Percentiles rank a stretch among this genome's conserved stretches.
Conservation (phyloP, 2,113 vertebrate species). For the Notothenia coriiceps region DNA sequence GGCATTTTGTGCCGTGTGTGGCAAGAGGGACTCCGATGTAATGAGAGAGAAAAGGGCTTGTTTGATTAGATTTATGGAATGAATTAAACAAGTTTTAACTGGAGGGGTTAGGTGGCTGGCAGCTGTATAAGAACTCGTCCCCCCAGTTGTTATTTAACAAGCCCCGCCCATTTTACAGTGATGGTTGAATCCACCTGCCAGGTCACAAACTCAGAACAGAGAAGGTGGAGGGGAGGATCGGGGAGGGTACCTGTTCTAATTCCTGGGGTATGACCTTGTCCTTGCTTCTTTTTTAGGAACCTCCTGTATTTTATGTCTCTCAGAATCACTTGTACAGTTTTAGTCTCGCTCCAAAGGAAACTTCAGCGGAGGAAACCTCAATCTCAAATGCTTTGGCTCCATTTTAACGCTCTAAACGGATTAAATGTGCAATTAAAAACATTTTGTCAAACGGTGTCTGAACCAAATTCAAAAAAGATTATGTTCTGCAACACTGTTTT, state of each 20-base stretch:
- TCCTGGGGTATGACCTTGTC: conserved; percentile 7
- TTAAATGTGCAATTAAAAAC: conserved; percentile 59
- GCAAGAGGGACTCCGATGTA: conserved; percentile 67
- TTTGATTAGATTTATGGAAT: conserved; percentile 84
- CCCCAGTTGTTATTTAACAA: conserved; percentile 61
- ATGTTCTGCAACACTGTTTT: background rate
- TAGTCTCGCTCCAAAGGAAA: conserved; percentile 43
- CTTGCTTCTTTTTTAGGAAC: conserved; percentile 14
- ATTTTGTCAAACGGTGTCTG: conserved; percentile 23
- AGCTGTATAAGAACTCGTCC: conserved; percentile 63
- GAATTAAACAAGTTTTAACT: conserved; percentile 81
- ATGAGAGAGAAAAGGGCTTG: conserved; percentile 73
- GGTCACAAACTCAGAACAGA: conserved; percentile 50
- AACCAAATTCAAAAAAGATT: conserved; percentile 43
- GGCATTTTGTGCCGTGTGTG: conserved; percentile 56
- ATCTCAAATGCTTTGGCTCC: conserved; percentile 34
- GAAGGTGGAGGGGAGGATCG: conserved; percentile 16
- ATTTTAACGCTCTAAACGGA: conserved; percentile 16
- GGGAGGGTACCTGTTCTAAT: conserved; percentile 29
- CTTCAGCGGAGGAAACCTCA: conserved; percentile 5
- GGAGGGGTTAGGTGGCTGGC: conserved; percentile 73
- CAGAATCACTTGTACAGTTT: conserved; percentile 36
- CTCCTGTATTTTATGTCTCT: conserved; percentile 45
- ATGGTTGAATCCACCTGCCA: conserved; percentile 76
- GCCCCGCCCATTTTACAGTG: conserved; percentile 44